phyloP scores from a whole-genome alignment of 2,113 vertebrate species.

The Clupea harengus region DNA sequence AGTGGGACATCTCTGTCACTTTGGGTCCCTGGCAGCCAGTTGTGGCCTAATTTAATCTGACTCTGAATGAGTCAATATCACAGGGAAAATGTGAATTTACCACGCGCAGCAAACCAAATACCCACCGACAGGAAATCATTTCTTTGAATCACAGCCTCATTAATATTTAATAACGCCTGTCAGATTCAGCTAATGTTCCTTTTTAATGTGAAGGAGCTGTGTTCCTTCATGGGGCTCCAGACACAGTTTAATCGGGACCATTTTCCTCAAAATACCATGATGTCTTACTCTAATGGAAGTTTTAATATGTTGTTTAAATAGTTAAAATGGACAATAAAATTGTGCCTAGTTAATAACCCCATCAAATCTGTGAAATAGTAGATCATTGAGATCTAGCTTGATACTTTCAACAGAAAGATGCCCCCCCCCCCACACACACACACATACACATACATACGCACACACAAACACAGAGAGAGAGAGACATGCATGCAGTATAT shows the following conservation, averaged over 20 bases:
- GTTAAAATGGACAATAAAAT: neutral
- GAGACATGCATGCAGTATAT: neutral
- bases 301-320: neutral
- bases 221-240: neutral
- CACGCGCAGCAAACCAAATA: conserved; percentile 63
- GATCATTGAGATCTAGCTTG: neutral
- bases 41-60: conserved; percentile 92
- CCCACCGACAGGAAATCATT: conserved; percentile 79
- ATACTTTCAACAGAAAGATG: neutral
- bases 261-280: neutral
- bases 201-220: conserved; percentile 59
- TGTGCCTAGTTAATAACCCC: neutral
- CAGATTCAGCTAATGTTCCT: conserved; percentile 59
- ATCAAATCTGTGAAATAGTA: neutral
- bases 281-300: neutral
- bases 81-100: conserved; percentile 75
- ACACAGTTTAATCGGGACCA: neutral
- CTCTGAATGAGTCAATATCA: conserved; percentile 84
- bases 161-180: conserved; percentile 81
- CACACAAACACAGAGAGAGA: neutral
- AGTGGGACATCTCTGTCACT: conserved; percentile 79
- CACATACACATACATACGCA: neutral
- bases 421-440: neutral
- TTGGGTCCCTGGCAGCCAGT: conserved; percentile 70
- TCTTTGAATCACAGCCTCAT: conserved; percentile 74